Percentiles rank a stretch among this genome's conserved stretches.
These are phyloP conservation scores for Phymastichus coffea DNA, from an alignment of 1,140 invertebrate genomes.

Conservation along the genomic window DNA sequence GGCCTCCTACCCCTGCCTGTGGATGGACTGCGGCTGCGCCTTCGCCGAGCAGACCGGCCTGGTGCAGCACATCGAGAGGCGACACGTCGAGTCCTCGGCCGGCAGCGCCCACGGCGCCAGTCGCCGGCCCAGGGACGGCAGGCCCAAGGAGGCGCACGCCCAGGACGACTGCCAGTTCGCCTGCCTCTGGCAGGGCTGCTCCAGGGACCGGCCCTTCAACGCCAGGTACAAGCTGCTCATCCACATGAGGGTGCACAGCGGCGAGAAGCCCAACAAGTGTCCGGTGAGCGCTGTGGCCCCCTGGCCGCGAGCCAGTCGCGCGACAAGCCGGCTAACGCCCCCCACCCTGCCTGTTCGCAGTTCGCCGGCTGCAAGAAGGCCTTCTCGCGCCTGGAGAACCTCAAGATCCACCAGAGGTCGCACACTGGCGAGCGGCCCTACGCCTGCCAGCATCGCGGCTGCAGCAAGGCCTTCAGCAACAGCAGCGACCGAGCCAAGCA, in stretches of 20 bases:
- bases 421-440: constrained; percentile 90
- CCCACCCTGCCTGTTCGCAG: constrained; percentile 66
- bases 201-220: constrained; percentile 86
- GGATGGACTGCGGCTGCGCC: constrained; percentile 79
- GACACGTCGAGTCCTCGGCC: constrained; percentile 73
- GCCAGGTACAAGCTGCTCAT: constrained; percentile 95
- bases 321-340: no score
- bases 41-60: constrained; percentile 78
- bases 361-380: constrained; percentile 89
- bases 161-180: constrained; percentile 90
- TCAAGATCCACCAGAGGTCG: constrained; percentile 94
- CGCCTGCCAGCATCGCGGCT: constrained; percentile 80
- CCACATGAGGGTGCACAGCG: constrained; percentile 94
- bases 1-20: constrained; percentile 66
- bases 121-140: constrained; percentile 34
- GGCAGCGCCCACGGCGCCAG: constrained; percentile 33
- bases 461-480: constrained; percentile 93
- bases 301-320: constrained; percentile 84
- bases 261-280: constrained; percentile 95
- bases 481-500: constrained; percentile 96
- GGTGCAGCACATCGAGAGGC: constrained; percentile 88
- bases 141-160: constrained; percentile 28
- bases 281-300: constrained; percentile 69
- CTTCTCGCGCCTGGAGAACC: constrained; percentile 91
- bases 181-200: constrained; percentile 89